These are phyloP conservation scores for Tromatobia lineatoria DNA, from an alignment of 2,888 invertebrate genomes.

Conservation along the genomic window DNA sequence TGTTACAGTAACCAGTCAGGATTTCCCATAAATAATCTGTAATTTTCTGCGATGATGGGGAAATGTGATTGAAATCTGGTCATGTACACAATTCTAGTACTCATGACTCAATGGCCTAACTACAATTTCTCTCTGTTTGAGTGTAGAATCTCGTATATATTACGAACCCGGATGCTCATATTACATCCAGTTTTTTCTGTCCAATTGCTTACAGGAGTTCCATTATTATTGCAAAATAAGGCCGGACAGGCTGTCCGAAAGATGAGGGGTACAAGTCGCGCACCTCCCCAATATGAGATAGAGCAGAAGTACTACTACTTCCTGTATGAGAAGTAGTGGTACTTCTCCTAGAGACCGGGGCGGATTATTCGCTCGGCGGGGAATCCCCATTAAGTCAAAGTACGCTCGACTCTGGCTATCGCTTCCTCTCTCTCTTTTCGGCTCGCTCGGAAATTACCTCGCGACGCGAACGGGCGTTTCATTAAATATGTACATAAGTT, in stretches of 20 bases:
- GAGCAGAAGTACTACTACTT: too few relatives aligned
- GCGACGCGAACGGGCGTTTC: constrained; percentile 68
- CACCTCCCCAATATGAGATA: constrained; percentile 20
- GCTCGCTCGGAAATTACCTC: constrained; percentile 63
- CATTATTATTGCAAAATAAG: constrained; percentile 24
- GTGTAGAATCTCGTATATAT: constrained; percentile 31
- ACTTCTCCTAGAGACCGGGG: constrained; percentile 6
- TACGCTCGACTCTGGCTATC: constrained; percentile 45
- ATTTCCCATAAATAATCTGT: too few relatives aligned
- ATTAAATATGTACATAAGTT: constrained; percentile 71
- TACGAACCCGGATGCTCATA: background rate
- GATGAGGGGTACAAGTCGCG: constrained; percentile 30
- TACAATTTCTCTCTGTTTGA: background rate
- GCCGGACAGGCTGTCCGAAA: constrained; percentile 24
- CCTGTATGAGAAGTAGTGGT: too few relatives aligned
- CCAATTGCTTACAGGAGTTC: constrained; percentile 4
- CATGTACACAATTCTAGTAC: too few relatives aligned
- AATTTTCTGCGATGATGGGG: too few relatives aligned
- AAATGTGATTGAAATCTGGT: too few relatives aligned
- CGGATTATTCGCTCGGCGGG: constrained; percentile 66
- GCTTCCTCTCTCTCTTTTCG: constrained; percentile 34
- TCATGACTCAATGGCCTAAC: background rate
- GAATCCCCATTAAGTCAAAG: constrained; percentile 68
- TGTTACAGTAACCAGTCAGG: too few relatives aligned
- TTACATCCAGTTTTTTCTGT: constrained; percentile 11